Evolutionary conservation across 1,140 invertebrate genomes (phyloP).

Genomic region (Diorhabda elongata): DNA sequence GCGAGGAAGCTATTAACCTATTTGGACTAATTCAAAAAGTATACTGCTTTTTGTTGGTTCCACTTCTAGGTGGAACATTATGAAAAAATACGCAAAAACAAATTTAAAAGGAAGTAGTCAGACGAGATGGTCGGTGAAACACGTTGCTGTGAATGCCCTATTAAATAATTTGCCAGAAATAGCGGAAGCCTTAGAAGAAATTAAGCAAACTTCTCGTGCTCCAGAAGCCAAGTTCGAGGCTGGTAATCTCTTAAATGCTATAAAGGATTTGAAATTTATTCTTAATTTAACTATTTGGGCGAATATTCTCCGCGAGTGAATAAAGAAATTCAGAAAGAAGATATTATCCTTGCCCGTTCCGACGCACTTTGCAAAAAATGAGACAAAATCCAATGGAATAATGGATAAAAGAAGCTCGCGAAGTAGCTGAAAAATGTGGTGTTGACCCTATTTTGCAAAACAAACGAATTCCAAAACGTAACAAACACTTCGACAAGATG

Average conservation of each 20-base stretch:
- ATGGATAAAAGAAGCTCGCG: too few relatives aligned
- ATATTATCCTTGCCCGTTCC: too few relatives aligned
- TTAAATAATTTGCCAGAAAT: conserved; percentile 23
- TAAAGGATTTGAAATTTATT: conserved; percentile 22
- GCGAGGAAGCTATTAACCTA: too few relatives aligned
- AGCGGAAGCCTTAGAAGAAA: conserved; percentile 19
- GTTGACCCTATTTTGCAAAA: too few relatives aligned
- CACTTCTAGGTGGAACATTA: conserved; percentile 16
- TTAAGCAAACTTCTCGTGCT: conserved; percentile 7
- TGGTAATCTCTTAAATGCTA: conserved; percentile 3
- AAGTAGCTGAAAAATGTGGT: too few relatives aligned
- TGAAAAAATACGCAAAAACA: conserved; percentile 16
- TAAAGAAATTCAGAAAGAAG: too few relatives aligned
- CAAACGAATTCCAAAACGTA: too few relatives aligned
- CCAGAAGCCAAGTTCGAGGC: conserved; percentile 12
- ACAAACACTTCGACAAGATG: too few relatives aligned
- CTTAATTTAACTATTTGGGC: conserved; percentile 19
- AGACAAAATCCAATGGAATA: too few relatives aligned
- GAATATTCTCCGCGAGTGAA: conserved; percentile 16
- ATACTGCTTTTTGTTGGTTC: too few relatives aligned
- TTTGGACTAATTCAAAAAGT: conserved; percentile 21
- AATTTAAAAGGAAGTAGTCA: conserved; percentile 24
- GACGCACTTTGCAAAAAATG: too few relatives aligned
- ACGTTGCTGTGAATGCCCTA: conserved; percentile 18
- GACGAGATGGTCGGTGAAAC: conserved; percentile 19